These are phyloP conservation scores for Poecilia latipinna DNA, from an alignment of 2,113 vertebrate species.

Conservation along the genomic window DNA sequence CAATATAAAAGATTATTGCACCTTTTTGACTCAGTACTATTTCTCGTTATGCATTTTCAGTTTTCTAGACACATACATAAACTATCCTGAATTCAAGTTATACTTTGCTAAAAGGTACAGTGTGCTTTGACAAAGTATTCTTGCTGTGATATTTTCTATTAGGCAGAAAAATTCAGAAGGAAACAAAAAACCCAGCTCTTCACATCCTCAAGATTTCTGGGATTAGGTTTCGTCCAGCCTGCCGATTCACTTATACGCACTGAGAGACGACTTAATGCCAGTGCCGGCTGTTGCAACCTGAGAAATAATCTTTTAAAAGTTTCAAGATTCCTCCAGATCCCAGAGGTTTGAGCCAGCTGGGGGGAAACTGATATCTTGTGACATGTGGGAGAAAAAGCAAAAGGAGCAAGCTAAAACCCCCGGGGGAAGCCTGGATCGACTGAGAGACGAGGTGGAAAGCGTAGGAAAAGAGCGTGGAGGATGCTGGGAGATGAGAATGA, in stretches of 20 bases:
- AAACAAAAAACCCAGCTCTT: background rate
- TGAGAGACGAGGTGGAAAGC: background rate
- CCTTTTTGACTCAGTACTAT: background rate
- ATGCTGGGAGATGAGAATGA: background rate
- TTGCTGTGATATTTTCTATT: background rate
- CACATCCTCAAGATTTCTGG: background rate
- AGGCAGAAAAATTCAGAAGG: background rate
- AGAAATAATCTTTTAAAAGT: background rate
- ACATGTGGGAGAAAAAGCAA: background rate
- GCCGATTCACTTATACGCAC: constrained; percentile 8
- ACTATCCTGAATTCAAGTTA: background rate
- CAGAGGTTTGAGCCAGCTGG: background rate
- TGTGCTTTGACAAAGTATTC: background rate
- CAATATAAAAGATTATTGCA: background rate
- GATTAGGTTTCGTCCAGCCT: background rate
- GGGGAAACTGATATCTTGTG: constrained; percentile 2
- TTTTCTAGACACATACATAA: background rate
- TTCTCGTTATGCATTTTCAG: background rate
- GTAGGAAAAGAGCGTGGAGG: background rate
- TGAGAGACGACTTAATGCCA: background rate
- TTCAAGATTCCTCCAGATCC: background rate
- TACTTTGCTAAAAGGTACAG: background rate
- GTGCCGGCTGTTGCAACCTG: constrained; percentile 20
- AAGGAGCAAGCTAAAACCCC: background rate
- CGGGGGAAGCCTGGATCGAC: background rate